Conservation (phyloP, 1,140 invertebrate species). For the Acromyrmex echinatior region DNA sequence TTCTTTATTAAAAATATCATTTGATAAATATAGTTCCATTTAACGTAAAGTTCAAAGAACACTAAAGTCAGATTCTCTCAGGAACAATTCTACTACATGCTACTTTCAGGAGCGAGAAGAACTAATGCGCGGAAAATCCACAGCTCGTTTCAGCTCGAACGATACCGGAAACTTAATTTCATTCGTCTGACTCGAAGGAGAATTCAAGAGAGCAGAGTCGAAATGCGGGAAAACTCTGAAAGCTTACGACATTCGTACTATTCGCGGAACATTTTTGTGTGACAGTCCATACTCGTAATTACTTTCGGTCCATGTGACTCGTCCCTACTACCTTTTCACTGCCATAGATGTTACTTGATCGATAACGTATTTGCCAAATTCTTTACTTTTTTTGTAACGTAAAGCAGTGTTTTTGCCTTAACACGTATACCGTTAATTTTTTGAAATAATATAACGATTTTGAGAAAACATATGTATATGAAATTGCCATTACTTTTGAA, state of each 20-base stretch:
- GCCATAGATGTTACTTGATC: constrained; percentile 47
- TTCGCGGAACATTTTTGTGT: constrained; percentile 62
- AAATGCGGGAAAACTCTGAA: constrained; percentile 50
- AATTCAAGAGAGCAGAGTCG: constrained; percentile 15
- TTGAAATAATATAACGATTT: not conserved
- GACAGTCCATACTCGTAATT: constrained; percentile 59
- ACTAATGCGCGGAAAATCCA: constrained; percentile 51
- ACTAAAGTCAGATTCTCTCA: constrained; percentile 3
- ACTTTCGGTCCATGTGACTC: constrained; percentile 46
- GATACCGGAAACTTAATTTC: constrained; percentile 65
- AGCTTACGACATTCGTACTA: constrained; percentile 42
- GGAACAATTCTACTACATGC: constrained; percentile 13
- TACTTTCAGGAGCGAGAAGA: constrained; percentile 27
- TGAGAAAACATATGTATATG: not conserved
- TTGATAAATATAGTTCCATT: constrained; percentile 3
- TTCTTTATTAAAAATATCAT: not conserved
- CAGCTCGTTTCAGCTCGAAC: constrained; percentile 51
- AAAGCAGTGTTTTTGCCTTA: not conserved
- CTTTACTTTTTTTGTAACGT: not conserved
- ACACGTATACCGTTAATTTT: not conserved
- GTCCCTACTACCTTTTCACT: not conserved
- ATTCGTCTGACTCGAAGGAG: constrained; percentile 46
- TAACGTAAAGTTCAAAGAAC: constrained; percentile 6
- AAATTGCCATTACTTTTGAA: not conserved
- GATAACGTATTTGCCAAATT: constrained; percentile 8